Base-by-base conservation (phyloP, 1,140 invertebrate species). In the Ooceraea biroi region DNA sequence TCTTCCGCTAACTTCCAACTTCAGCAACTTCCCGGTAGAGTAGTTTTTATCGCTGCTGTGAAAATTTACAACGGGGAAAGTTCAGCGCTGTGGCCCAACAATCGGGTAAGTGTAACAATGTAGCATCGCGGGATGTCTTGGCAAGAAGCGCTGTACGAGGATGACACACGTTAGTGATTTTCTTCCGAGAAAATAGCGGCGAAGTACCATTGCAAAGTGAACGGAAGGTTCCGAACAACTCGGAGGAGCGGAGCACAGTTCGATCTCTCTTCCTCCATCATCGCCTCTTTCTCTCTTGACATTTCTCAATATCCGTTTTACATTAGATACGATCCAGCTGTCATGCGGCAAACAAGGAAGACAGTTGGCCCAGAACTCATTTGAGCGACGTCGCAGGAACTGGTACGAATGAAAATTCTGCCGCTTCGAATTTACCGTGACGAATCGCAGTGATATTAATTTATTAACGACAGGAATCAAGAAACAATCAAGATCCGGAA, bases 221-320 rank as follows among this genome's bases (percentile, higher is more conserved):
- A 58, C 22, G 48, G 76, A 76, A 48, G 17, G 5, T 61, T 61
- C n/a, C 73, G 25, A 69, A 80, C 63, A 80, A 80, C 65, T 80
- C 65, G 76, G 44, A 36, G 36, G 50, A 69, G 46, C 44, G 61
- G 36, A 69, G 65, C 69, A 71, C 69, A 65, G 71, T 80, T 71
- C 50, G 65, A 80, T 80, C 50, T 57, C 36, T 58, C 50, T 44
- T 11, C 7, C 36, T 36, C 36, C 7, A 7, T 36, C 36, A 36
- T 36, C 36, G 36, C 36, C 36, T 36, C 2, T 36, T 36, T 36
- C 36, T 36, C 36, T 36, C 36, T 36, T 69, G 76, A 80, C 76
- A 69, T 57, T 80, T 80, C 52, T 50, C 76, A 80, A 80, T 80
- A 80, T 80, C 76, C 65, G 76, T 36, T 80, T 80, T 80, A 71